phyloP scores from a whole-genome alignment of 2,888 invertebrate species.

The Onthophagus sagittarius region DNA sequence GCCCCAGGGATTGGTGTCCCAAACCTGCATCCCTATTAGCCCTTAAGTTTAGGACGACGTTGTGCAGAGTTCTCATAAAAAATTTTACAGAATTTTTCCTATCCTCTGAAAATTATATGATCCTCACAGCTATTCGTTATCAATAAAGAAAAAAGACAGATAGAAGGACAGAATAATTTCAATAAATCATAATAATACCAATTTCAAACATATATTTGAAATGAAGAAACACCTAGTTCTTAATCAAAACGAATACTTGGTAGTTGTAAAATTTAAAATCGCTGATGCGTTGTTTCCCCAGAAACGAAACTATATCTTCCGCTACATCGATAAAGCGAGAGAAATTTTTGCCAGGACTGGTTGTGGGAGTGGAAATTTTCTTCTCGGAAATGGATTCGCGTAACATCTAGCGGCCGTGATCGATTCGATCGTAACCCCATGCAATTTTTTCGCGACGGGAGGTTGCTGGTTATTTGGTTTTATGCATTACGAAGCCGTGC shows the following conservation, averaged over 20 bases:
- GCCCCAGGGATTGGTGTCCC: too few relatives aligned
- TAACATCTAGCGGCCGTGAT: not conserved
- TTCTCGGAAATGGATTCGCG: not conserved
- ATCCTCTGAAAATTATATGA: too few relatives aligned
- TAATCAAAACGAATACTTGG: not conserved
- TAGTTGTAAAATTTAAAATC: not conserved
- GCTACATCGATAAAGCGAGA: not conserved
- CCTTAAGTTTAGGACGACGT: too few relatives aligned
- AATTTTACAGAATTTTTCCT: too few relatives aligned
- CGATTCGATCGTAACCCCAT: not conserved
- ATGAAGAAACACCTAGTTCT: not conserved
- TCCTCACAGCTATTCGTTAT: too few relatives aligned
- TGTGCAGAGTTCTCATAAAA: too few relatives aligned
- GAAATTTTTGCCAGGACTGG: not conserved
- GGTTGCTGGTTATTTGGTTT: not conserved
- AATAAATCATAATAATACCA: too few relatives aligned
- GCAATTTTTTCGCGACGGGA: not conserved
- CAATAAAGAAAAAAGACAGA: too few relatives aligned
- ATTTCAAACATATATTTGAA: not conserved
- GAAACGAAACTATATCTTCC: not conserved
- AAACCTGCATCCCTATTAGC: too few relatives aligned
- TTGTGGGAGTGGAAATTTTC: not conserved
- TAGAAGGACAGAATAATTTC: too few relatives aligned
- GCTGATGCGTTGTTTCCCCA: not conserved
- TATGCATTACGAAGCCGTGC: not conserved